Percentiles rank a stretch among this genome's conserved stretches.
These are phyloP conservation scores for Oryzaephilus surinamensis DNA, from an alignment of 1,140 invertebrate species.

Conservation along the genomic window DNA sequence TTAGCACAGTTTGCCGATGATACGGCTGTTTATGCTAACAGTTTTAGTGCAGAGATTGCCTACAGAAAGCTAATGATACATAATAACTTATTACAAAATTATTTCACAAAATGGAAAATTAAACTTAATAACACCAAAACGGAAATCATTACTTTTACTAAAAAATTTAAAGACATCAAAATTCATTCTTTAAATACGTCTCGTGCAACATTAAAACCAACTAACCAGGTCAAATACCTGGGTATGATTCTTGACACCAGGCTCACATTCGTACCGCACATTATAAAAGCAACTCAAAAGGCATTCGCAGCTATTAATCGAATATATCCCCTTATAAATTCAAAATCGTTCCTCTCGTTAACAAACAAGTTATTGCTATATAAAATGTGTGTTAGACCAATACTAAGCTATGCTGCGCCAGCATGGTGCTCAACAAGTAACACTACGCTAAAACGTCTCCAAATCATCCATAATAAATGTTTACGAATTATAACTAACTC, in stretches of 20 bases:
- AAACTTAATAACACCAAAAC: constrained; percentile 8
- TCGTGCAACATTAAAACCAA: background rate
- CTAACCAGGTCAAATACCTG: background rate
- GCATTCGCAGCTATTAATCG: background rate
- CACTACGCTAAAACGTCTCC: background rate
- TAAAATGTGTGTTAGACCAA: constrained; percentile 1
- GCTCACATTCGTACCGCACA: background rate
- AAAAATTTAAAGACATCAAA: background rate
- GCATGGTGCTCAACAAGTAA: background rate
- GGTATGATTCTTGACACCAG: background rate
- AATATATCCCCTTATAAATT: background rate
- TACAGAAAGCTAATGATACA: too few species aligned
- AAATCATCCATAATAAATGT: constrained; percentile 1
- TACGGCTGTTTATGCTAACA: constrained; percentile 15
- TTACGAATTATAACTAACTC: background rate
- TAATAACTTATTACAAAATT: constrained; percentile 12
- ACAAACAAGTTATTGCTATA: background rate
- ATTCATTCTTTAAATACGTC: too few species aligned
- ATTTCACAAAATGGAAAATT: constrained; percentile 20
- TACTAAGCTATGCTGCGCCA: constrained; percentile 1
- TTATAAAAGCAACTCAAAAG: background rate
- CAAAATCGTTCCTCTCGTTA: background rate
- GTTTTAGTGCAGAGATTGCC: background rate
- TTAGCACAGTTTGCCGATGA: constrained; percentile 22
- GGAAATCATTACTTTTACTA: constrained; percentile 1